phyloP scores from a whole-genome alignment of 2,888 invertebrate genomes.

The Torymus auratus region DNA sequence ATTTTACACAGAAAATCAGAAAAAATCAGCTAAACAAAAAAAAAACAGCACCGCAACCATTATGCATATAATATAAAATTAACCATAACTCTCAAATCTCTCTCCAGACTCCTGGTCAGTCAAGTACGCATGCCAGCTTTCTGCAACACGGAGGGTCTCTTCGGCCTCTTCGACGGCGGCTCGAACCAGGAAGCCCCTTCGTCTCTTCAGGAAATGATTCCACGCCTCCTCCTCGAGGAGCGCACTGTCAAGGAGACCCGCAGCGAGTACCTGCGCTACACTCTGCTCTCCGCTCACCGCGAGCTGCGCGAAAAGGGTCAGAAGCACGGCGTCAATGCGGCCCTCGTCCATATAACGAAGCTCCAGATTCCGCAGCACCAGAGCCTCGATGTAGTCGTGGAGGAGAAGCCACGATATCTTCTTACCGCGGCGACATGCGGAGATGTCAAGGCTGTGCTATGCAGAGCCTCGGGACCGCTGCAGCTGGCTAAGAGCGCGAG shows the following conservation, averaged over 20 bases:
- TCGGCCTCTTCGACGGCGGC: conserved; percentile 90
- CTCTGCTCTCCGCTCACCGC: conserved; percentile 87
- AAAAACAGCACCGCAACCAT: too few species aligned
- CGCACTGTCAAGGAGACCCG: conserved; percentile 88
- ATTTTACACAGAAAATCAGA: too few species aligned
- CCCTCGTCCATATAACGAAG: conserved; percentile 85
- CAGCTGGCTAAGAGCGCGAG: conserved; percentile 77
- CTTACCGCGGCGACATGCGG: conserved; percentile 87
- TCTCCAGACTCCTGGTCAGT: conserved; percentile 82
- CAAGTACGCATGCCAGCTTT: conserved; percentile 88
- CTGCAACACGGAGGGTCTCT: conserved; percentile 88
- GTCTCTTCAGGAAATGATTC: conserved; percentile 85
- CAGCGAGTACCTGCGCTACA: conserved; percentile 90
- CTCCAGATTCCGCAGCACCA: conserved; percentile 46
- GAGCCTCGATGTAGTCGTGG: not conserved
- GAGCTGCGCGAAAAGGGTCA: conserved; percentile 87
- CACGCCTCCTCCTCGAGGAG: conserved; percentile 88
- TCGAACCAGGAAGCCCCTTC: conserved; percentile 84
- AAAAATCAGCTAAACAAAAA: too few species aligned
- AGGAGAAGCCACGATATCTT: conserved; percentile 80
- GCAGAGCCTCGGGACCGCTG: conserved; percentile 83
- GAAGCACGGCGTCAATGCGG: conserved; percentile 85
- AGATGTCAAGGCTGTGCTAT: conserved; percentile 86
- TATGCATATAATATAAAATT: too few species aligned
- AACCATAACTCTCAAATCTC: not conserved